Evolutionary conservation across 2,888 invertebrate genomes (phyloP).

Genomic region (Mystacides longicornis): DNA sequence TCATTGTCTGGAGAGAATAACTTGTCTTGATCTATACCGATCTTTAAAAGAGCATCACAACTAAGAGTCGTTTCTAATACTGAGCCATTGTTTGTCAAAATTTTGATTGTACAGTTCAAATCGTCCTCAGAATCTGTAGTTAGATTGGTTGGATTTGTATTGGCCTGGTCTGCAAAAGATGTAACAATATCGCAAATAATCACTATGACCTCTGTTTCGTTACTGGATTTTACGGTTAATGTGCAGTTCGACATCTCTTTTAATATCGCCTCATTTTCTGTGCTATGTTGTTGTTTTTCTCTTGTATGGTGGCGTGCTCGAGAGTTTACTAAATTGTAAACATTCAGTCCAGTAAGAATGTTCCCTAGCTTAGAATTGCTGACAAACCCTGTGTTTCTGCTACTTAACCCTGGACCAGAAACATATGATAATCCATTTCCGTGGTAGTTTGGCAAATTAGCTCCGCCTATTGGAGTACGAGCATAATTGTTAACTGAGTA

Average conservation of each 20-base stretch:
- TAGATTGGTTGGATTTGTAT: no score
- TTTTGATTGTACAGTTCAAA: constrained; percentile 43
- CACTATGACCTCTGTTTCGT: constrained; percentile 41
- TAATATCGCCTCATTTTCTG: constrained; percentile 34
- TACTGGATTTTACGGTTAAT: constrained; percentile 38
- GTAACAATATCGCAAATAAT: constrained; percentile 48
- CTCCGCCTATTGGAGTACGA: constrained; percentile 10
- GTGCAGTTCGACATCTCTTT: constrained; percentile 44
- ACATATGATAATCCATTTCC: constrained; percentile 33
- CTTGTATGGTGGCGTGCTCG: constrained; percentile 38
- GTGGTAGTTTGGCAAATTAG: constrained; percentile 10
- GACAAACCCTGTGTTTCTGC: constrained; percentile 40
- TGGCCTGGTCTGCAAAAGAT: constrained; percentile 43
- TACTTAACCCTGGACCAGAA: constrained; percentile 40
- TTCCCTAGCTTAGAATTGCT: constrained; percentile 33
- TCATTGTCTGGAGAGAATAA: no score
- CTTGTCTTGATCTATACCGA: no score
- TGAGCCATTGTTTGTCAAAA: constrained; percentile 38
- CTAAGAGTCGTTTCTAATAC: no score
- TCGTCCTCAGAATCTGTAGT: constrained; percentile 34
- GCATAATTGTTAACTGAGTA: constrained; percentile 23
- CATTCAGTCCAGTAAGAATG: constrained; percentile 43
- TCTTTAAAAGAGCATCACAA: no score
- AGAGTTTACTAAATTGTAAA: constrained; percentile 47
- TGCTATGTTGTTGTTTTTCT: constrained; percentile 38